Percentiles rank a stretch among this genome's conserved stretches.
Evolutionary conservation across 35 echinoderm and acorn worm genomes (phyloP).

Genomic region (Stichopus chloronotus): DNA sequence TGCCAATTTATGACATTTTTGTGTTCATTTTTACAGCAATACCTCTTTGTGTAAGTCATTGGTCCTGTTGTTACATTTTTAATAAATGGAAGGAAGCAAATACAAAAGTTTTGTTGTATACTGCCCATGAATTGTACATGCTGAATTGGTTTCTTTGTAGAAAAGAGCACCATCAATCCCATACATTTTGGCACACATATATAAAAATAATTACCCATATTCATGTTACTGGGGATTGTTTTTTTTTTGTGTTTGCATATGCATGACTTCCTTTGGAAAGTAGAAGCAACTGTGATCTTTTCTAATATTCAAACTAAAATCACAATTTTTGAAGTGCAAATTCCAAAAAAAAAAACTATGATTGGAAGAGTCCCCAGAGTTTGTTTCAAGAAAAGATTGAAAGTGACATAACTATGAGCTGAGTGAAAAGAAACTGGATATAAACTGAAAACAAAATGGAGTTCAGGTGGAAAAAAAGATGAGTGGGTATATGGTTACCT

Average conservation of each 20-base stretch:
- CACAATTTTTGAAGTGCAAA: background rate
- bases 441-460: background rate
- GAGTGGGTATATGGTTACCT: background rate
- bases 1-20: no score
- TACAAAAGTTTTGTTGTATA: no score
- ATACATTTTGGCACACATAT: no score
- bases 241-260: background rate
- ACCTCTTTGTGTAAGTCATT: no score
- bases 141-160: no score
- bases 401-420: background rate
- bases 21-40: no score
- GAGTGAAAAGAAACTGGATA: no score
- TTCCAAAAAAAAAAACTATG: background rate
- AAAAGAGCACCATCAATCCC: no score
- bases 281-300: background rate
- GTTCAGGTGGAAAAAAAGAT: background rate
- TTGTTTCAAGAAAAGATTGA: background rate
- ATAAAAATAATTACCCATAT: background rate
- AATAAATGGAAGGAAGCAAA: no score
- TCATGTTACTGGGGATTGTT: background rate
- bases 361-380: background rate
- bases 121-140: no score
- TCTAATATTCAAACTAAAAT: background rate
- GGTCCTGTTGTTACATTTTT: no score
- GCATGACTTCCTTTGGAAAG: background rate